A percentile compares a stretch with the other conserved stretches of the same genome.
These are phyloP conservation scores for Rhabdomys pumilio DNA, from an alignment of 2,797 vertebrate species.

Conservation along the genomic window DNA sequence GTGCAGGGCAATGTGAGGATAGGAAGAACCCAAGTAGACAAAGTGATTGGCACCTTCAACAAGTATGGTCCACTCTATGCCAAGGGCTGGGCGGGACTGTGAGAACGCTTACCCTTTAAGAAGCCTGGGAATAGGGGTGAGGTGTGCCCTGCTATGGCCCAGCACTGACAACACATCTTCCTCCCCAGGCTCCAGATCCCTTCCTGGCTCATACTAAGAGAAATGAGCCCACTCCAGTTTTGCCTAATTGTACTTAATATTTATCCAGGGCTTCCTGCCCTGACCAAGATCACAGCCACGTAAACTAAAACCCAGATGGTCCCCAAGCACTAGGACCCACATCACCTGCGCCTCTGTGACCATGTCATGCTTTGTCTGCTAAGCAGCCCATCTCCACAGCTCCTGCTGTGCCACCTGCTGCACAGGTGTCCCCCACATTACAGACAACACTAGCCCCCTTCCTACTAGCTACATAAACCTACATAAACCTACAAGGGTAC, in stretches of 20 bases:
- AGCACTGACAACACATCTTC: too few relatives aligned
- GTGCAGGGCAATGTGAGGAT: neutral
- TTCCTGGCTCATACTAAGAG: neutral
- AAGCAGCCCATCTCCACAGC: neutral
- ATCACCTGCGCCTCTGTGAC: neutral
- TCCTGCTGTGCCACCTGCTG: neutral
- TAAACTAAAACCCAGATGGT: neutral
- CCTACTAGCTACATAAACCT: neutral
- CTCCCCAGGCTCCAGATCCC: neutral
- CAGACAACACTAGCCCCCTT: neutral
- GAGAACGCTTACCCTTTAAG: neutral
- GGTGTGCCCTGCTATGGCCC: neutral
- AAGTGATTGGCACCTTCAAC: neutral
- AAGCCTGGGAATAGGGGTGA: neutral
- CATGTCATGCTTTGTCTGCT: neutral
- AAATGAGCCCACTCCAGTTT: neutral
- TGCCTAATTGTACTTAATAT: neutral
- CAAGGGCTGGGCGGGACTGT: neutral
- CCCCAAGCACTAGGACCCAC: neutral
- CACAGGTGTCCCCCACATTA: neutral
- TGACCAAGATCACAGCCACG: neutral
- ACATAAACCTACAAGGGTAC: neutral
- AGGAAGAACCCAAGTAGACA: neutral
- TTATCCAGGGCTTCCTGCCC: neutral
- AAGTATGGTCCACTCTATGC: neutral